phyloP scores from a whole-genome alignment of 2,113 vertebrate species.

The Solenodon paradoxus region DNA sequence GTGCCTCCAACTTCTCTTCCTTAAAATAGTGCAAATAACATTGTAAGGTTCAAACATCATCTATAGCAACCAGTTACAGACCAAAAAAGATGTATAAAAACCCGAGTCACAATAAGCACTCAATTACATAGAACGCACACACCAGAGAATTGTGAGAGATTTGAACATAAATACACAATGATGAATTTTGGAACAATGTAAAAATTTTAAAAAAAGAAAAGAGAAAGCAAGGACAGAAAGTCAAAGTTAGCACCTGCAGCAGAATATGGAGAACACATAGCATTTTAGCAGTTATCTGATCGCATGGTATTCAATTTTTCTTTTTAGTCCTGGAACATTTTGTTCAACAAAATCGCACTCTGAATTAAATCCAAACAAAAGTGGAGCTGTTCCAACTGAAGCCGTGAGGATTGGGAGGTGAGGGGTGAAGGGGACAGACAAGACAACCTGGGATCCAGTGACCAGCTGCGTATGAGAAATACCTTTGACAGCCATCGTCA shows the following conservation, averaged over 20 bases:
- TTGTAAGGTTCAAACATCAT: too few species aligned
- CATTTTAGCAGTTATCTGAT: neutral
- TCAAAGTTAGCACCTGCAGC: slow-evolving; percentile 5
- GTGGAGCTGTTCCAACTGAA: neutral
- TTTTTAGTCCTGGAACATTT: neutral
- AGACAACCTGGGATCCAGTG: neutral
- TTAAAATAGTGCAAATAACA: neutral
- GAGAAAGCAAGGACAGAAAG: neutral
- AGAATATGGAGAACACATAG: neutral
- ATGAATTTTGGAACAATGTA: neutral
- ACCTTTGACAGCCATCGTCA: neutral
- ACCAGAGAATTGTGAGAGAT: neutral
- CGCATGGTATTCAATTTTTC: neutral
- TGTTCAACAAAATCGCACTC: neutral
- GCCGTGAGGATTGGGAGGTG: neutral
- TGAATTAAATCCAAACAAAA: neutral
- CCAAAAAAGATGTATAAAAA: neutral
- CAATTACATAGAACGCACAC: neutral
- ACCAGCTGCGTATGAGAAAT: neutral
- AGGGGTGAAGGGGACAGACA: neutral
- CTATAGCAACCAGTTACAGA: neutral
- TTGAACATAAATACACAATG: neutral
- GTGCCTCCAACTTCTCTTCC: neutral
- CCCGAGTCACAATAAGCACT: neutral
- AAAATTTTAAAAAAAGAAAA: neutral